phyloP scores from a whole-genome alignment of 2,113 vertebrate genomes.

The Collichthys lucidus region DNA sequence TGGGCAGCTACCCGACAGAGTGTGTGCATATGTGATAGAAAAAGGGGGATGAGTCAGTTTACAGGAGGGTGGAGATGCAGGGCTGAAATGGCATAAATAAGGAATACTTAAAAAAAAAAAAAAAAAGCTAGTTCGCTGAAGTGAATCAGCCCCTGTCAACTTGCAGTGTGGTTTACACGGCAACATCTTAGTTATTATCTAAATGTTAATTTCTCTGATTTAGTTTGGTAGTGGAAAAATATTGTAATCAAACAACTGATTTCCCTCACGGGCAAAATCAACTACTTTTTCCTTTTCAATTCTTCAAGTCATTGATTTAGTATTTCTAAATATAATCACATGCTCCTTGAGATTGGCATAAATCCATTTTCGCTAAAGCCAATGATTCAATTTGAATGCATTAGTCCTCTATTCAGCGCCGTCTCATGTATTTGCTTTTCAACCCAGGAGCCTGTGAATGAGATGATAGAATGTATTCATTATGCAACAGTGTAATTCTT shows the following conservation, averaged over 20 bases:
- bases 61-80: conserved; percentile 7
- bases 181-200: conserved; percentile 40
- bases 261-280: conserved; percentile 56
- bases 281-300: conserved; percentile 59
- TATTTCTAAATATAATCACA: conserved; percentile 70
- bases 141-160: conserved; percentile 18
- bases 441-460: conserved; percentile 66
- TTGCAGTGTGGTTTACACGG: conserved; percentile 15
- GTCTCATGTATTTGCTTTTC: conserved; percentile 73
- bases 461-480: conserved; percentile 70
- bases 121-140: conserved; percentile 24
- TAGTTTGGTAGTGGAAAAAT: conserved; percentile 50
- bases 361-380: conserved; percentile 57
- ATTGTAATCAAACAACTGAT: conserved; percentile 55
- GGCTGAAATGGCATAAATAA: conserved; percentile 4
- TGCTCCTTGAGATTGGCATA: conserved; percentile 57
- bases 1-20: conserved; percentile 11
- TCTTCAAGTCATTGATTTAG: conserved; percentile 58
- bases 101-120: conserved; percentile 27
- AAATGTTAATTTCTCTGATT: conserved; percentile 40
- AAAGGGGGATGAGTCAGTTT: conserved; percentile 33
- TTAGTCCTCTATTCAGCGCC: conserved; percentile 71
- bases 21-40: conserved; percentile 34
- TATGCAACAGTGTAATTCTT: conserved; percentile 68
- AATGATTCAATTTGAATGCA: conserved; percentile 73